Percentiles rank a stretch among this genome's conserved stretches.
Evolutionary conservation across 2,888 invertebrate species (phyloP).

Genomic region (Fragum fragum): DNA sequence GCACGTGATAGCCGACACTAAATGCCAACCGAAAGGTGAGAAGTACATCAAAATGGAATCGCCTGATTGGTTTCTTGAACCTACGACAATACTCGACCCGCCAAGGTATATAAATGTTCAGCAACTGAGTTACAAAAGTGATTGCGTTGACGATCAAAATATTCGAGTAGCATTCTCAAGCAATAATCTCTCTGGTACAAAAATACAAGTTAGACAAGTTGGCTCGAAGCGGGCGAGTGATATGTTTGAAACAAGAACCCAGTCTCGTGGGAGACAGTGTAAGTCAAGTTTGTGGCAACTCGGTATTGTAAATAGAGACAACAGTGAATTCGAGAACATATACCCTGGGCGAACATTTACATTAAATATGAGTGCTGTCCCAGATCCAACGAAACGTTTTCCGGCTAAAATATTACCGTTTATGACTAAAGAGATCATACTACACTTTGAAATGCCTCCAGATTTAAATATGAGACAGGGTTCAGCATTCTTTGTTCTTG

Average conservation of each 20-base stretch:
- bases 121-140: constrained; percentile 45
- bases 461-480: constrained; percentile 41
- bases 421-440: constrained; percentile 46
- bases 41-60: not conserved
- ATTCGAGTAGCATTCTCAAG: constrained; percentile 41
- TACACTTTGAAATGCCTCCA: constrained; percentile 48
- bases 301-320: constrained; percentile 49
- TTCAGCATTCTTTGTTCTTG: constrained; percentile 54
- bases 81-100: constrained; percentile 21
- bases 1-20: constrained; percentile 15
- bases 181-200: constrained; percentile 36
- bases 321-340: constrained; percentile 50
- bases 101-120: constrained; percentile 31
- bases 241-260: not conserved
- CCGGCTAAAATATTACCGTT: constrained; percentile 61
- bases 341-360: constrained; percentile 34
- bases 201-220: constrained; percentile 32
- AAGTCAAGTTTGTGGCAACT: constrained; percentile 57
- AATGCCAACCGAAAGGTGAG: constrained; percentile 10
- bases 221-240: not conserved
- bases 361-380: constrained; percentile 43
- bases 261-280: constrained; percentile 37
- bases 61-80: not conserved
- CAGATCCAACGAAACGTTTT: constrained; percentile 33
- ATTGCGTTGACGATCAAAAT: constrained; percentile 61